Evolutionary conservation across 2,797 vertebrate species (phyloP).

Genomic region (Diceros bicornis): DNA sequence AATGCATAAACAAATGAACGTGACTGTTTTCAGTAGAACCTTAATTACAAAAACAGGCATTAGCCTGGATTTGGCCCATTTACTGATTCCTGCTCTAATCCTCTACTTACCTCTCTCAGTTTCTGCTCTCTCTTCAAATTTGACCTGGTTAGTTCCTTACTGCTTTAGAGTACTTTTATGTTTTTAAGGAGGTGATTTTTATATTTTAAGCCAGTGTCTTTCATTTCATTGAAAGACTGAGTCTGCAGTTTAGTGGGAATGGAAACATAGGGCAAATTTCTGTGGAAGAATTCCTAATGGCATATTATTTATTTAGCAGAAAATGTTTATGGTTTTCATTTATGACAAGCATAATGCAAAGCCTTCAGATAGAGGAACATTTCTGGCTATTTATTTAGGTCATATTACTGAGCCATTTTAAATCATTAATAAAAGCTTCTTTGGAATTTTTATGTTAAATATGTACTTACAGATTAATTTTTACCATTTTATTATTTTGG

Average conservation of each 20-base stretch:
- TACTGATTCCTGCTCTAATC: neutral
- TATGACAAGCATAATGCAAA: neutral
- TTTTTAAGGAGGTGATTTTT: constrained; percentile 36
- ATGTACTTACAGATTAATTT: neutral
- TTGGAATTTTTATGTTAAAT: constrained; percentile 29
- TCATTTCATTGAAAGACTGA: neutral
- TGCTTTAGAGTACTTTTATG: neutral
- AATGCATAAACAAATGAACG: neutral
- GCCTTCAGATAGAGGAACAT: neutral
- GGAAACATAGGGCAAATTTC: neutral
- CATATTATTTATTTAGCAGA: neutral
- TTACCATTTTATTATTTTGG: neutral
- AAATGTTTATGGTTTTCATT: neutral
- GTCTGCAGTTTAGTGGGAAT: neutral
- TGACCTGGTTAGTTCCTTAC: neutral
- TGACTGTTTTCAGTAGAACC: neutral
- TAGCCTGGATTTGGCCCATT: neutral
- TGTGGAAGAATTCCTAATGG: neutral
- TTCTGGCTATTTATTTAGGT: neutral
- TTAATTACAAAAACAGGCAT: neutral
- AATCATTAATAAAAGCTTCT: neutral
- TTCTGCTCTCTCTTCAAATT: neutral
- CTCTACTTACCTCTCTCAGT: neutral
- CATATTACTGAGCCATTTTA: neutral
- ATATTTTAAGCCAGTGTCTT: neutral